phyloP scores from a whole-genome alignment of 2,888 invertebrate genomes.

The Hetaerina titia region DNA sequence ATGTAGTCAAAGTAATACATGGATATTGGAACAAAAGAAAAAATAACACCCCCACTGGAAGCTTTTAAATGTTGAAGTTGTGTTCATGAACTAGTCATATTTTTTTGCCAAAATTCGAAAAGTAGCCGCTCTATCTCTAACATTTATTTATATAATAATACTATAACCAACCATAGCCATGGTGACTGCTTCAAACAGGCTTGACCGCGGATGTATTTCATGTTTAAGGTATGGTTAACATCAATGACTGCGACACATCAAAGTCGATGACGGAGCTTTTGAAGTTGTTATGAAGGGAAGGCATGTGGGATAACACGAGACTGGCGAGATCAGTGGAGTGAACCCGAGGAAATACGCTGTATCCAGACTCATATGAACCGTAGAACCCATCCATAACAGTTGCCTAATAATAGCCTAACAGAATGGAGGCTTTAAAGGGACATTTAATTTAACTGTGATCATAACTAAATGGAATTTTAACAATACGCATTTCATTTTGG shows the following conservation, averaged over 20 bases:
- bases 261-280: neutral
- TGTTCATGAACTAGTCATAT: too few relatives aligned
- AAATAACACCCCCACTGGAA: too few relatives aligned
- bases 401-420: neutral
- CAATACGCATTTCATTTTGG: neutral
- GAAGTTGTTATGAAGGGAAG: neutral
- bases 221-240: neutral
- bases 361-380: neutral
- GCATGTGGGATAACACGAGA: neutral
- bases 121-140: too few relatives aligned
- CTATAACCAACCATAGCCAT: too few relatives aligned
- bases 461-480: neutral
- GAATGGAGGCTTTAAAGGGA: neutral
- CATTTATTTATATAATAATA: too few relatives aligned
- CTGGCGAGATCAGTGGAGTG: neutral
- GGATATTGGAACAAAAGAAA: too few relatives aligned
- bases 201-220: too few relatives aligned
- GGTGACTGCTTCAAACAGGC: too few relatives aligned
- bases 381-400: neutral
- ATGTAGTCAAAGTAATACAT: too few relatives aligned
- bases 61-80: too few relatives aligned
- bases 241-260: neutral
- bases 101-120: too few relatives aligned
- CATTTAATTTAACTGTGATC: neutral
- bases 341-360: neutral